These are phyloP conservation scores for Otocyon megalotis DNA, from an alignment of 2,113 vertebrate species.

Conservation along the genomic window DNA sequence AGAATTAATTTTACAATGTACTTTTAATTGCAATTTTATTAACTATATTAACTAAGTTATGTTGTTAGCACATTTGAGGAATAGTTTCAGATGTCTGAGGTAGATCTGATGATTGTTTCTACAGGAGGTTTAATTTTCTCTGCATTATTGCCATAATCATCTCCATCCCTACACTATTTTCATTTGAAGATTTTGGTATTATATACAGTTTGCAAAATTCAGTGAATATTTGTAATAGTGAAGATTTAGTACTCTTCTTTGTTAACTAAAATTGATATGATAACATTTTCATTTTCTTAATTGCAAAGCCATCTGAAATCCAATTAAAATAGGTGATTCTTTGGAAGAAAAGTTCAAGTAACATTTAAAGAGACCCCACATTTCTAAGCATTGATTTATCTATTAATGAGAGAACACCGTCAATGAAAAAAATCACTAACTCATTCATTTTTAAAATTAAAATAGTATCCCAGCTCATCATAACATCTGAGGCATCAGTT, in stretches of 20 bases:
- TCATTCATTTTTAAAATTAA: slow-evolving; percentile 18
- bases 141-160: neutral
- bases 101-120: neutral
- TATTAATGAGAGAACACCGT: neutral
- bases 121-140: neutral
- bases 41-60: neutral
- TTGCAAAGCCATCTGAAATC: neutral
- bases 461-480: neutral
- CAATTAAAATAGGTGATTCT: slow-evolving; percentile 6
- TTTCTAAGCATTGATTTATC: slow-evolving; percentile 32
- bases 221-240: neutral
- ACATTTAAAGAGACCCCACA: neutral
- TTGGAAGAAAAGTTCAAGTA: slow-evolving; percentile 37
- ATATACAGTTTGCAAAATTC: slow-evolving; percentile 39
- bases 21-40: slow-evolving; percentile 1
- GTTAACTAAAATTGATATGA: neutral
- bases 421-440: slow-evolving; percentile 2
- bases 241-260: neutral
- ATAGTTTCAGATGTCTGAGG: neutral
- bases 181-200: neutral
- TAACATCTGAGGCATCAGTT: slow-evolving; percentile 15
- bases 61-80: neutral
- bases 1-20: neutral
- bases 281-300: slow-evolving; percentile 14
- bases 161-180: neutral